Evolutionary conservation across 2,113 vertebrate species (phyloP), one percentile per base, ranked within the genome.

Genomic region (Probosciger aterrimus): DNA sequence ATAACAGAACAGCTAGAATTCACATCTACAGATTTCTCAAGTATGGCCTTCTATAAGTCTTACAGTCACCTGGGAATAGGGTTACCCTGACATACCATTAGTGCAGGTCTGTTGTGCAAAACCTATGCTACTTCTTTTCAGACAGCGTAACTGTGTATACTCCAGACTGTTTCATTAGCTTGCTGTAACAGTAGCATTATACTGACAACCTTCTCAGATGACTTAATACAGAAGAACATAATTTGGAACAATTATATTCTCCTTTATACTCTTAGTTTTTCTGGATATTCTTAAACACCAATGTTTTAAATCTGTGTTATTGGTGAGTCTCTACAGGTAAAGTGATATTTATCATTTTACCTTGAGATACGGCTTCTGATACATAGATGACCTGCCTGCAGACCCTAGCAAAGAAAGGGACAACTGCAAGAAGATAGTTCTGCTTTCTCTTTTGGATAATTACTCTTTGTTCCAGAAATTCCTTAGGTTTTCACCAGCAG

Each of bases 91-190:
- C 13, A 41, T 27, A n/a, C 11, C 60, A 65, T 25, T 62, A 69
- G 17, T 24, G 19, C 53, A 15, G 4, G 5, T 44, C 53, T 82
- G 44, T 18, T 33, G 55, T 17, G 47, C 11, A 5, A 84, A 92
- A 83, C 9, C 52, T 60, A 5, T 2, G 3, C 52, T 55, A 60
- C 20, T 17, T 57, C 52, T 57, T 63, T 82, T 88, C 11, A 28
- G 33, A 31, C 19, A 67, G 49, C 2, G 0, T 13, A 52, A 43
- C 1, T 6, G 4, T 15, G 7, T 15, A n/a, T 43, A 62, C 5
- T 76, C 17, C 50, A 76, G 35, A 69, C 9, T 62, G 47, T 31
- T 75, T 78, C 69, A 70, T 63, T 39, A 71, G 33, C 65, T 83
- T 89, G 86, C 20, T 76, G 0, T 33, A 75, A 63, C 53, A 50